Evolutionary conservation across 2,113 vertebrate genomes (phyloP).

Genomic region (Saimiri boliviensis): DNA sequence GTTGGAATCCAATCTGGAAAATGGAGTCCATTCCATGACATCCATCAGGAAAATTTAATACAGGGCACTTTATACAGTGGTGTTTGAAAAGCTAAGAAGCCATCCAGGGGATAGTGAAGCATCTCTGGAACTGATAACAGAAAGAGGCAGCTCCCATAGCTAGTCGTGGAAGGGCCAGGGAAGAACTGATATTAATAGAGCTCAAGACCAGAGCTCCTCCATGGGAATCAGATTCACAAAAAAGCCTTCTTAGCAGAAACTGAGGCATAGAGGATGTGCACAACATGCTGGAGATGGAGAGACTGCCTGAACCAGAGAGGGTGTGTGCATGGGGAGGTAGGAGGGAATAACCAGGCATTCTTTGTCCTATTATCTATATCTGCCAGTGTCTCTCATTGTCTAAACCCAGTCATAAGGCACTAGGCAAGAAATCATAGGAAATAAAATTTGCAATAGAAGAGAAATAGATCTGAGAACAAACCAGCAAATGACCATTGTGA

Average conservation of each 20-base stretch:
- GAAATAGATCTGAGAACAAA: neutral
- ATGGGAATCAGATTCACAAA: neutral
- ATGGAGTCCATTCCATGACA: neutral
- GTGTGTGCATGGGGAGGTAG: fast-evolving
- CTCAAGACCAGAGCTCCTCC: neutral
- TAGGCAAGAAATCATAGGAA: neutral
- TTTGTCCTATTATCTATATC: neutral
- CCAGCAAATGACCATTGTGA: neutral
- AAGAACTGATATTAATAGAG: neutral
- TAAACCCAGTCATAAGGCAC: neutral
- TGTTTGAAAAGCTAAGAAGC: neutral
- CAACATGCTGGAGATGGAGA: neutral
- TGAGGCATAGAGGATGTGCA: neutral
- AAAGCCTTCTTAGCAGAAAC: neutral
- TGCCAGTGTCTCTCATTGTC: neutral
- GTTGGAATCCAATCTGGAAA: neutral
- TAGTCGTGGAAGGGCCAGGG: neutral
- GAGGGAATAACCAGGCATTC: neutral
- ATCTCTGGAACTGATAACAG: neutral
- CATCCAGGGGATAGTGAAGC: neutral
- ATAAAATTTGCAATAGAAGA: neutral
- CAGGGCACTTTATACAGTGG: neutral
- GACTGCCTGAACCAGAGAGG: neutral
- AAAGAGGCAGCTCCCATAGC: neutral
- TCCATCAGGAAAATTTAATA: neutral